Base-by-base conservation (phyloP, 2,113 vertebrate genomes). In the Macquaria ambigua region DNA sequence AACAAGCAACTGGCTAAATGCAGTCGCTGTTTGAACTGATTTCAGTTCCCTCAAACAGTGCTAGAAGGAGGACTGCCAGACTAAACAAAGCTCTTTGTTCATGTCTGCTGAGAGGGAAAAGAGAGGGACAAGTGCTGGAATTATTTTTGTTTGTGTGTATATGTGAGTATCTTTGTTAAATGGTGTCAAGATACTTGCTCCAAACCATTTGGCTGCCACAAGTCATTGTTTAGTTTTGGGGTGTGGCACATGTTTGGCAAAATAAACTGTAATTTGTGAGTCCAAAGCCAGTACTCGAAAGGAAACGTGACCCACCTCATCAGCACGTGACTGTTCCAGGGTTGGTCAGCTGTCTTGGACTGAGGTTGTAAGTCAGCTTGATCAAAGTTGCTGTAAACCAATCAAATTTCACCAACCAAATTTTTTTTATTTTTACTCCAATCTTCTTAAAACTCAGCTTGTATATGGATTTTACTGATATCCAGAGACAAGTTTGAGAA, bases 1-100 rank as follows among this genome's bases (percentile, higher is more conserved):
- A 90, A 86, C 67, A 81, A 80, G 76, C 37, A 81, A 74, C 63
- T 73, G 71, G 59, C 55, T 74, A 63, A 89, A 86, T 67, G 70
- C 63, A 85, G 74, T 43, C 18, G 7, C 53, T 70, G 59, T 82
- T 82, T 83, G 59, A 85, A 72, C 4, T 48, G 52, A 48, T 82
- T 88, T 87, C 81, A 85, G 21, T 88, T 89, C 64, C 83, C 62
- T 50, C 15, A 23, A 53, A 64, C 25, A 3, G 21, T 15, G 70
- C 63, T 73, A 2, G 50, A 75, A 81, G 56, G 74, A 52, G 31
- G 25, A 74, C 66, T 63, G 59, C 52, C 71, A 83, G 75, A 85
- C 64, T 50, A 78, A 82, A 91, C 79, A 69, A 69, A 66, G 69
- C 25, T 61, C 63, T 79, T 71, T 81, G 70, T 91, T 81, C 58